phyloP scores from a whole-genome alignment of 1,140 invertebrate genomes.

The Triops longicaudatus region DNA sequence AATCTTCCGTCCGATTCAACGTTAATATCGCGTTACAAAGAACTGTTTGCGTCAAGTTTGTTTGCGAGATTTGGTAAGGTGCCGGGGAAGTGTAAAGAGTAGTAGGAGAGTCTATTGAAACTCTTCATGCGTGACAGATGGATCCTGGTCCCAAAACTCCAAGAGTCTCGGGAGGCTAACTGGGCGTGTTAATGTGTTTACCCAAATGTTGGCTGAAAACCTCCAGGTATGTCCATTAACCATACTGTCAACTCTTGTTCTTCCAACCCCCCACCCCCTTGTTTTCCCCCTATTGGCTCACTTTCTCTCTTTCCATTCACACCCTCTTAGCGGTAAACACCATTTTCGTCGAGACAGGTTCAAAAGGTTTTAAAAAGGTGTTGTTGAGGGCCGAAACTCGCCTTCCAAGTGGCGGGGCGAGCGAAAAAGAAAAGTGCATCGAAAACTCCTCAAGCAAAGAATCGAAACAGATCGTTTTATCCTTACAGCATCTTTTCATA shows the following conservation, averaged over 20 bases:
- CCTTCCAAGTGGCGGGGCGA: background rate
- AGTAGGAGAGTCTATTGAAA: background rate
- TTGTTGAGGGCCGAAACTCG: background rate
- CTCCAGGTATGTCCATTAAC: slow-evolving; percentile 14
- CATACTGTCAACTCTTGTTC: background rate
- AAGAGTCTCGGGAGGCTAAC: background rate
- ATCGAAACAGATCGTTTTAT: background rate
- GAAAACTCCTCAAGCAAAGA: background rate
- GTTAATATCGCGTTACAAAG: background rate
- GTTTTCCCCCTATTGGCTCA: background rate
- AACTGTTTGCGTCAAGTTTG: background rate
- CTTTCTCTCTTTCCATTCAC: background rate
- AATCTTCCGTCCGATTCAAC: background rate
- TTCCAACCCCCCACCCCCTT: background rate
- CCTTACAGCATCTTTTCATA: background rate
- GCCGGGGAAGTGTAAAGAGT: no score
- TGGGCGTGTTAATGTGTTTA: slow-evolving; percentile 2
- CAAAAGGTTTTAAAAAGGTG: background rate
- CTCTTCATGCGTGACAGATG: background rate
- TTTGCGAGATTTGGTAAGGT: background rate
- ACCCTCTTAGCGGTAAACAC: slow-evolving; percentile 3
- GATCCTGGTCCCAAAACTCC: background rate
- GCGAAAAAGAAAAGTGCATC: background rate
- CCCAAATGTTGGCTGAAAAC: background rate
- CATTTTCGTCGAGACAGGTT: background rate